phyloP scores from a whole-genome alignment of 2,888 invertebrate species.

The Patella depressa region DNA sequence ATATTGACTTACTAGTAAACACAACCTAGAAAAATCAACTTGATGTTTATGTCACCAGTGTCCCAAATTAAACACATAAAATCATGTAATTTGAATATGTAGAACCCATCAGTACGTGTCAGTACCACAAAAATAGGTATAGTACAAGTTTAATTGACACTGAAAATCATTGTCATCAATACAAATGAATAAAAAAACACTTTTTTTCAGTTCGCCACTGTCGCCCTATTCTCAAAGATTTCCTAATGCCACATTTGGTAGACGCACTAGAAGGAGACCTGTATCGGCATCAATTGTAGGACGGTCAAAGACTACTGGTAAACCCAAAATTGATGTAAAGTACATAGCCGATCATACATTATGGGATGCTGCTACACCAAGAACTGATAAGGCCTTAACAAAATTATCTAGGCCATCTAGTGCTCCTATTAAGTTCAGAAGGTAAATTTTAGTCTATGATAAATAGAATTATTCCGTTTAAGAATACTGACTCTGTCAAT shows the following conservation, averaged over 20 bases:
- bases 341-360: constrained; percentile 65
- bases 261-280: constrained; percentile 44
- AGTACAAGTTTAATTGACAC: too few species aligned
- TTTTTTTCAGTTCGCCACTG: constrained; percentile 37
- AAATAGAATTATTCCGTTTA: too few species aligned
- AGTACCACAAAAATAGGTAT: too few species aligned
- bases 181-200: not conserved
- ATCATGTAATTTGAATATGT: too few species aligned
- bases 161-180: not conserved
- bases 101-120: too few species aligned
- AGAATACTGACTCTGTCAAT: too few species aligned
- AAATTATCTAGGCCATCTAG: constrained; percentile 54
- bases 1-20: not conserved
- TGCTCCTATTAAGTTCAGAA: constrained; percentile 58
- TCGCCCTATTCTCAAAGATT: constrained; percentile 67
- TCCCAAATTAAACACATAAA: not conserved
- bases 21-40: not conserved
- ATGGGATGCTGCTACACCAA: constrained; percentile 68
- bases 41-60: not conserved
- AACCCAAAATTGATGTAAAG: constrained; percentile 67
- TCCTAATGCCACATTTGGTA: constrained; percentile 56
- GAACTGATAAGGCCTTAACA: constrained; percentile 33
- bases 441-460: constrained; percentile 34
- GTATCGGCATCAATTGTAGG: constrained; percentile 50
- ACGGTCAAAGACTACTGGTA: constrained; percentile 36